These are phyloP conservation scores for Fissipunctia ypsillon DNA, from an alignment of 2,888 invertebrate species.

Conservation along the genomic window DNA sequence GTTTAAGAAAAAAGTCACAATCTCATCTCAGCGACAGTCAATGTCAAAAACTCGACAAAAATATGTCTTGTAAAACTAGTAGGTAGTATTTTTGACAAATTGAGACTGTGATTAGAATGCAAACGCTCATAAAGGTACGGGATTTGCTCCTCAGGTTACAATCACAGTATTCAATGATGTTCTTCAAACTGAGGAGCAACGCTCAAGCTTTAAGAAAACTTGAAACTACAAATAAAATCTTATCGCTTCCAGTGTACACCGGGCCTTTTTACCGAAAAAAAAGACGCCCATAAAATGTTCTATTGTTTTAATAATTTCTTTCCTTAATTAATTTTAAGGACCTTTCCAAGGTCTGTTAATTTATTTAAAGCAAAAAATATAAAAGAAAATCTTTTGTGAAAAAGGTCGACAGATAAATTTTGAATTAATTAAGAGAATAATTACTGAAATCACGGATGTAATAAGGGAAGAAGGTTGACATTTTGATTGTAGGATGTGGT, in stretches of 20 bases:
- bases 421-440: constrained; percentile 42
- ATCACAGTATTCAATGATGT: background rate
- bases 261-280: background rate
- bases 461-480: background rate
- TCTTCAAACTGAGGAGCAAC: background rate
- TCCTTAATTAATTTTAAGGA: constrained; percentile 21
- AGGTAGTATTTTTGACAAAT: background rate
- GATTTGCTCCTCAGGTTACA: background rate
- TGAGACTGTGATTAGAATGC: background rate
- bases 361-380: constrained; percentile 27
- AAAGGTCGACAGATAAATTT: constrained; percentile 38
- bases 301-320: constrained; percentile 40
- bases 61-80: too few relatives aligned
- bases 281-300: constrained; percentile 21
- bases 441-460: constrained; percentile 13
- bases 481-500: background rate
- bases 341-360: constrained; percentile 21
- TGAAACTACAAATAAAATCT: background rate
- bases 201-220: background rate
- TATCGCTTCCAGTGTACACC: background rate
- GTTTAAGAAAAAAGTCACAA: too few relatives aligned
- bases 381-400: constrained; percentile 21
- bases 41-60: background rate
- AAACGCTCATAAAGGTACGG: background rate
- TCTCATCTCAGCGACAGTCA: background rate